phyloP scores from a whole-genome alignment of 2,113 vertebrate species.

The Mobula birostris region DNA sequence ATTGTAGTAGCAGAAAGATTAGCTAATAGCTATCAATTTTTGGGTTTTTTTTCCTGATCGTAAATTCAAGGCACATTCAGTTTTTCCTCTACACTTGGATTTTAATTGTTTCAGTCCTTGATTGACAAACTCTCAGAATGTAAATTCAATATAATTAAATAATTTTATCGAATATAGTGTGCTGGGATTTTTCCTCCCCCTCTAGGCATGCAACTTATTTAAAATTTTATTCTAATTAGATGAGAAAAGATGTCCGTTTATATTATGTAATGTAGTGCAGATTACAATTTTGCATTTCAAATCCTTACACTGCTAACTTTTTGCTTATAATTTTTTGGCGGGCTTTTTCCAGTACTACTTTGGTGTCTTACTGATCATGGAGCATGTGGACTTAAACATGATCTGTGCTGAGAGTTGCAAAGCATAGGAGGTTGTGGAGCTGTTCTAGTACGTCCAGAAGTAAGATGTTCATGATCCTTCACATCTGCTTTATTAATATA shows the following conservation, averaged over 20 bases:
- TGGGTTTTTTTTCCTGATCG: neutral
- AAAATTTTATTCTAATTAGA: neutral
- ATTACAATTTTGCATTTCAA: neutral
- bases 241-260: neutral
- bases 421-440: neutral
- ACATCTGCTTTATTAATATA: neutral
- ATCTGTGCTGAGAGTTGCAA: neutral
- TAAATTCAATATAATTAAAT: neutral
- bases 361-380: neutral
- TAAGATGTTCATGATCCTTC: neutral
- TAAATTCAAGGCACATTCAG: neutral
- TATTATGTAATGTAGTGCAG: neutral
- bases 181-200: neutral
- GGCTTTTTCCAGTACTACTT: neutral
- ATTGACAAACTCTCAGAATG: neutral
- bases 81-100: neutral
- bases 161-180: neutral
- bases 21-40: neutral
- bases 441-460: neutral
- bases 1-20: neutral
- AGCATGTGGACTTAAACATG: neutral
- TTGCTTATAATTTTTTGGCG: neutral
- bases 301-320: neutral
- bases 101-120: neutral
- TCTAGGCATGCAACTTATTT: neutral